These are phyloP conservation scores for Acanthis flammea DNA, from an alignment of 2,797 vertebrate species.

Conservation along the genomic window DNA sequence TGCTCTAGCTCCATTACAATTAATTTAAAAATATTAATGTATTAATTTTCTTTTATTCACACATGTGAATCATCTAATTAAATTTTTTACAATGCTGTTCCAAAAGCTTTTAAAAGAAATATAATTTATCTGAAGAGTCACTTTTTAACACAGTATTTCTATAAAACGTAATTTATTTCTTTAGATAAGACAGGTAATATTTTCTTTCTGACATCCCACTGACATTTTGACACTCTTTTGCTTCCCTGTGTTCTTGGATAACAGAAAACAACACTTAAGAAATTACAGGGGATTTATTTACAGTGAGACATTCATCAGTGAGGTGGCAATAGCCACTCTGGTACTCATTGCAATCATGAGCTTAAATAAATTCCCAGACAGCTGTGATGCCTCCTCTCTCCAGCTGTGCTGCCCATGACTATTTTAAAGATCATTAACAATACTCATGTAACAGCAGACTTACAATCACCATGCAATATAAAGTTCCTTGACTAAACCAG, in stretches of 20 bases:
- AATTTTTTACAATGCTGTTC: neutral
- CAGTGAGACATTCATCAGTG: neutral
- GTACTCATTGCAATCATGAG: neutral
- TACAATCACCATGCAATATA: neutral
- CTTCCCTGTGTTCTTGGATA: neutral
- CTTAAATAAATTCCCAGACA: neutral
- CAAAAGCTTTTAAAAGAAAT: neutral
- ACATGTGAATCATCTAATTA: neutral
- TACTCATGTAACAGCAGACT: neutral
- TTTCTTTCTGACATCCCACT: neutral
- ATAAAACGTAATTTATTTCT: neutral
- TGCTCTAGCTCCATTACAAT: neutral
- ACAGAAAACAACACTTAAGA: neutral
- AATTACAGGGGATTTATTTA: constrained; percentile 19
- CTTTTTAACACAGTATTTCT: neutral
- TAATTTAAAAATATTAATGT: neutral
- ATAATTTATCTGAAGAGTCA: neutral
- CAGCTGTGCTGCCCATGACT: neutral
- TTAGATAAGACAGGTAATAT: neutral
- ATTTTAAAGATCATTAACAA: neutral
- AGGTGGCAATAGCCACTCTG: neutral
- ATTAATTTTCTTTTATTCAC: neutral
- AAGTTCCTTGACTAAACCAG: constrained; percentile 11
- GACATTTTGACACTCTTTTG: neutral
- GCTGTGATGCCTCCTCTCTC: neutral